Evolutionary conservation across 2,888 invertebrate genomes (phyloP).

Genomic region (Mesochorus sp.): DNA sequence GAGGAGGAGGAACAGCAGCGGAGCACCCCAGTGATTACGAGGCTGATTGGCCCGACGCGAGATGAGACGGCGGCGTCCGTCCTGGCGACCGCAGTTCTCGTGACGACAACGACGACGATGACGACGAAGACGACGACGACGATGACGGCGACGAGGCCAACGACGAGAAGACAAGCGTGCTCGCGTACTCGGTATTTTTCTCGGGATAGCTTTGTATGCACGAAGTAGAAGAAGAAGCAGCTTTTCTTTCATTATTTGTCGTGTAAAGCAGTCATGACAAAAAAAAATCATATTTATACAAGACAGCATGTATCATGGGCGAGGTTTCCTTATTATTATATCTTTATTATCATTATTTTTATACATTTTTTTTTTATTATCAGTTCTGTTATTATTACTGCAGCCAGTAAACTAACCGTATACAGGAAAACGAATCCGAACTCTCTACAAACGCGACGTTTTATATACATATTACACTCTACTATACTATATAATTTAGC

Average conservation of each 20-base stretch:
- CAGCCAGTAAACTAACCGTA: conserved; percentile 62
- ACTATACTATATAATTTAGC: conserved; percentile 41
- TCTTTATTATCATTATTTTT: neutral
- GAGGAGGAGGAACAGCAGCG: conserved; percentile 50
- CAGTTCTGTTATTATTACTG: neutral
- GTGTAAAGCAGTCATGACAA: conserved; percentile 22
- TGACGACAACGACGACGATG: conserved; percentile 68
- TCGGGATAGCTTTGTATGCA: conserved; percentile 7
- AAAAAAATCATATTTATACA: conserved; percentile 17
- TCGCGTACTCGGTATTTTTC: conserved; percentile 44
- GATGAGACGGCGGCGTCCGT: conserved; percentile 82
- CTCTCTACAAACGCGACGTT: neutral
- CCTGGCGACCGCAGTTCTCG: conserved; percentile 78
- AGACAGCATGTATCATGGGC: conserved; percentile 28
- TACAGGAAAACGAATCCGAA: conserved; percentile 50
- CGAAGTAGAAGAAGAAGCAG: conserved; percentile 42
- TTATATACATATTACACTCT: neutral
- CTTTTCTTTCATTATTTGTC: conserved; percentile 52
- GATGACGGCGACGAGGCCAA: conserved; percentile 13
- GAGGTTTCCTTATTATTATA: conserved; percentile 27
- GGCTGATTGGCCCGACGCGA: conserved; percentile 81
- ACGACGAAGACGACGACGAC: conserved; percentile 65
- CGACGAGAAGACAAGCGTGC: conserved; percentile 58
- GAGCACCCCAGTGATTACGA: conserved; percentile 81
- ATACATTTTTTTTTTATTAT: neutral